Percentiles rank a stretch among this genome's conserved stretches.
phyloP scores from a whole-genome alignment of 2,113 vertebrate genomes.

The Bettongia penicillata region DNA sequence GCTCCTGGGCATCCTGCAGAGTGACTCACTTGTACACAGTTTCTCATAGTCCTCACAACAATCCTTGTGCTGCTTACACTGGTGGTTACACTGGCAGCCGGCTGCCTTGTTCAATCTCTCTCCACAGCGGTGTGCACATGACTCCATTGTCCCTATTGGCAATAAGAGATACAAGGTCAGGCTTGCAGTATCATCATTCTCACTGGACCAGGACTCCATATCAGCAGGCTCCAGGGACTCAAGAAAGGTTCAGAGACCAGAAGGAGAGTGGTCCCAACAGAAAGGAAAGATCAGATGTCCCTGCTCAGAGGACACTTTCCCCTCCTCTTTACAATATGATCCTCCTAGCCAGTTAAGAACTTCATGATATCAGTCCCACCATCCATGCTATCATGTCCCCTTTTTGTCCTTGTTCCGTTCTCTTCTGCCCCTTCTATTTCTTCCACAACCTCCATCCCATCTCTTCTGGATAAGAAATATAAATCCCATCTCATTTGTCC shows the following conservation, averaged over 20 bases:
- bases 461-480: not conserved
- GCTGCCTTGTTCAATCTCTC: constrained; percentile 75
- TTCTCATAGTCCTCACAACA: constrained; percentile 83
- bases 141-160: constrained; percentile 77
- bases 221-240: not conserved
- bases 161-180: constrained; percentile 3
- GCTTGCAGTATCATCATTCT: rapidly evolving
- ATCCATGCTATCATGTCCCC: not conserved
- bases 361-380: not conserved
- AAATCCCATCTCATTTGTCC: not conserved
- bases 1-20: not conserved
- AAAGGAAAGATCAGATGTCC: not conserved
- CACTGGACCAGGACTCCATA: not conserved
- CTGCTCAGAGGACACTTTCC: not conserved
- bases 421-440: not conserved
- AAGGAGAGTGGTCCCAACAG: not conserved
- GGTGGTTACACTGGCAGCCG: constrained; percentile 83
- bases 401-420: not conserved
- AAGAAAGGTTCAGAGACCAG: not conserved
- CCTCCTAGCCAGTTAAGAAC: not conserved
- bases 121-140: constrained; percentile 81
- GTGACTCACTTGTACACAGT: constrained; percentile 67
- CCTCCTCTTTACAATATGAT: not conserved
- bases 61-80: constrained; percentile 77
- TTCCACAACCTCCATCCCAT: not conserved